Evolutionary conservation across 2,113 vertebrate species (phyloP).

Genomic region (Tachysurus fulvidraco): DNA sequence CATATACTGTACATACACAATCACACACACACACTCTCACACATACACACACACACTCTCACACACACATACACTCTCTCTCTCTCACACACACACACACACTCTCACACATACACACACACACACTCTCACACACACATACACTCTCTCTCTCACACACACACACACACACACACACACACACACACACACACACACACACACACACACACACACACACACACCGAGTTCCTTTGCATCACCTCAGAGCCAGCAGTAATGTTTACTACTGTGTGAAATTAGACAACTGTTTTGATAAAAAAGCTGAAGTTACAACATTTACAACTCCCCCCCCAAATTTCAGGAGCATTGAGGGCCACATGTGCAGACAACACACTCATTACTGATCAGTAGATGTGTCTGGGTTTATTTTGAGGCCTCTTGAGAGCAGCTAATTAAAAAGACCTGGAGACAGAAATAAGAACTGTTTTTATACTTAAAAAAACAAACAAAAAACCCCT

Average conservation of each 20-base stretch:
- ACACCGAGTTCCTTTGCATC: not conserved
- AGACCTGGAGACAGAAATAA: conserved; percentile 40
- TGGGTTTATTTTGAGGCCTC: conserved; percentile 37
- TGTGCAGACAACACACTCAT: conserved; percentile 39
- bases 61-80: too few species aligned
- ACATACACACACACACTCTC: too few species aligned
- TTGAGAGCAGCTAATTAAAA: conserved; percentile 47
- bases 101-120: too few species aligned
- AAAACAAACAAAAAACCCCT: not conserved
- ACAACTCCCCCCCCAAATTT: not conserved
- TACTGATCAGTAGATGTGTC: conserved; percentile 24
- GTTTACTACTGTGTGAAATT: not conserved
- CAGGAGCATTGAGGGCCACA: conserved; percentile 9
- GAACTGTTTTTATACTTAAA: conserved; percentile 11
- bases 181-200: conserved; percentile 3
- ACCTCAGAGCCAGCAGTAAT: not conserved
- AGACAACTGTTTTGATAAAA: not conserved
- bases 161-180: conserved; percentile 5
- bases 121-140: too few species aligned
- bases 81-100: too few species aligned
- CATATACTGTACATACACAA: too few species aligned
- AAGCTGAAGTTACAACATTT: not conserved
- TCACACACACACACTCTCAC: too few species aligned
- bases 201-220: not conserved
- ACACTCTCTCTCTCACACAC: not conserved